Conservation (phyloP, 2,797 vertebrate genomes). For the Urosaurus nigricauda region DNA sequence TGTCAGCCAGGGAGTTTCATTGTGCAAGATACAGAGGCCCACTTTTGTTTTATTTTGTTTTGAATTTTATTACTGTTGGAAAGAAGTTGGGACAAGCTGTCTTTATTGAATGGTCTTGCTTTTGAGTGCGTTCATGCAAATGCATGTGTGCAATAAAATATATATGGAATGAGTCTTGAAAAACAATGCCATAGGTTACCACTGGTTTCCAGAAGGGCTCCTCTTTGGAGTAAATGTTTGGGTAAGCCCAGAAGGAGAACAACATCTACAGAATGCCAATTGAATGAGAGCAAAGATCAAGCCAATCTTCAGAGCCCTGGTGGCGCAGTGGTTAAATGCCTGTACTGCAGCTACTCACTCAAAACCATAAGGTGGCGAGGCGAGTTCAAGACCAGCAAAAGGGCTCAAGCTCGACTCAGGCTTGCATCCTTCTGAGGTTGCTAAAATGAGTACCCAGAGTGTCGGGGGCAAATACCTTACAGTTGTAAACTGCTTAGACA, state of each 20-base stretch:
- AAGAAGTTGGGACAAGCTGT: constrained; percentile 6
- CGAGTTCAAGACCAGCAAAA: no score
- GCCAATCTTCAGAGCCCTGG: no score
- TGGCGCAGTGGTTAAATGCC: no score
- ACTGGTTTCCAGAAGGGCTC: neutral
- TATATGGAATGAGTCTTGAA: neutral
- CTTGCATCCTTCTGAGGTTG: no score
- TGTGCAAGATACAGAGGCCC: neutral
- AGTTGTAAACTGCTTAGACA: no score
- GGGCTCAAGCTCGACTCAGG: no score
- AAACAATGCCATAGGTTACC: neutral
- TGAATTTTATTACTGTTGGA: constrained; percentile 22
- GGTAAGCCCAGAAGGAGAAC: neutral
- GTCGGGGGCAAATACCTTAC: no score
- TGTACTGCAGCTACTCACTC: no score
- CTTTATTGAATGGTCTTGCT: neutral
- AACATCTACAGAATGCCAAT: constrained; percentile 4
- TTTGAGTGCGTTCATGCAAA: neutral
- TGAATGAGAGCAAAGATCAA: neutral
- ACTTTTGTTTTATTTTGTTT: constrained; percentile 5
- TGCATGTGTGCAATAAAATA: neutral
- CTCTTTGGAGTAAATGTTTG: constrained; percentile 9
- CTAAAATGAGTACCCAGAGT: no score
- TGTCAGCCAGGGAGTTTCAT: neutral
- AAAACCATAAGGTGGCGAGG: no score